These are phyloP conservation scores for Drosophila pectinifera DNA, from an alignment of 1,140 invertebrate genomes.

Conservation along the genomic window DNA sequence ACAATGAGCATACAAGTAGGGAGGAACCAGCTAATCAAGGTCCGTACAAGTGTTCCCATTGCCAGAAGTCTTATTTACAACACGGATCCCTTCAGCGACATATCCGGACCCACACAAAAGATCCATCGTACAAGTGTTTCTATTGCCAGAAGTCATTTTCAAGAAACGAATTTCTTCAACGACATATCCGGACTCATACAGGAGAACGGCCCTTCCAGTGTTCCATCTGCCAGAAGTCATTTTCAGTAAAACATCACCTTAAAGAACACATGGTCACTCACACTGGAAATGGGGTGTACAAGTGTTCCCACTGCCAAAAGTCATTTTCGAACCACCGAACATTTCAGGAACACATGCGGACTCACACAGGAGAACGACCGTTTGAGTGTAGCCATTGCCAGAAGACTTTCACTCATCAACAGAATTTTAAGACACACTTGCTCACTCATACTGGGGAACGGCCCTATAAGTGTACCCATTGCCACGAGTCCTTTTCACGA, in stretches of 20 bases:
- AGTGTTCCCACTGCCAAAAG: background rate
- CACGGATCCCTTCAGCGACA: background rate
- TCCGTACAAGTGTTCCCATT: background rate
- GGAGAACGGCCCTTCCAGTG: conserved; percentile 1
- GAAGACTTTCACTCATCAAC: background rate
- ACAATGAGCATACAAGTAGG: background rate
- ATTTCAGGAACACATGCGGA: background rate
- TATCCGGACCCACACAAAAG: background rate
- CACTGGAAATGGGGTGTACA: background rate
- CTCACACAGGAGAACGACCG: background rate
- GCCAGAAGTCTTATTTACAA: background rate
- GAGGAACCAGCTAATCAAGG: background rate
- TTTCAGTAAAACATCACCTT: background rate
- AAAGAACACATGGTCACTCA: background rate
- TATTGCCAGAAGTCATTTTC: background rate
- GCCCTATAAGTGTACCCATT: background rate
- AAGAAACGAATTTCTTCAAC: background rate
- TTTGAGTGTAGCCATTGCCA: background rate
- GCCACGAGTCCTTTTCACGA: background rate
- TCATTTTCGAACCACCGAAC: background rate
- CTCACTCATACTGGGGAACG: background rate
- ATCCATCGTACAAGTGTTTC: background rate
- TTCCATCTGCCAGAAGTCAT: background rate
- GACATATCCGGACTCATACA: background rate
- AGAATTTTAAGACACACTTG: background rate